Conservation (phyloP, 1,140 invertebrate species). For the Mycetomoellerius zeteki region DNA sequence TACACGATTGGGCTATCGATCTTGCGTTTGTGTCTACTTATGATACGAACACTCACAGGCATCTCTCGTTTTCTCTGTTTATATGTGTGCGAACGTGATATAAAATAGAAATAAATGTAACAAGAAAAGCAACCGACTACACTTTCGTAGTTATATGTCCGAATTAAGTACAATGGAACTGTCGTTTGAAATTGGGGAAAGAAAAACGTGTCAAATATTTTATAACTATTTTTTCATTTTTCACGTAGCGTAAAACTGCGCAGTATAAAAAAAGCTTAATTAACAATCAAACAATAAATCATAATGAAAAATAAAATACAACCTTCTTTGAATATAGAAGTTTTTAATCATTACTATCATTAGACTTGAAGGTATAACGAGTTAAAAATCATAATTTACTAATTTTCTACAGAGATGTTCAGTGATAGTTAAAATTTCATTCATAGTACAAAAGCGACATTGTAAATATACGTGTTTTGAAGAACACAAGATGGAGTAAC, state of each 20-base stretch:
- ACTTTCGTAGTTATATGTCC: neutral
- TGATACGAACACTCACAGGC: slow-evolving; percentile 4
- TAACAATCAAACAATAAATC: neutral
- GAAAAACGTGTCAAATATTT: neutral
- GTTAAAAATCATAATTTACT: neutral
- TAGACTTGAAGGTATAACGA: neutral
- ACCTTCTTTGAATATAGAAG: neutral
- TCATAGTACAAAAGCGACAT: neutral
- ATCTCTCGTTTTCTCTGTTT: neutral
- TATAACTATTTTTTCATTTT: neutral
- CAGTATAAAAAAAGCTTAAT: neutral
- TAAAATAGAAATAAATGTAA: neutral
- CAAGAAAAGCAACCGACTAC: neutral
- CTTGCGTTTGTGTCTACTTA: slow-evolving; percentile 36
- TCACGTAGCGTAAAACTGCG: neutral
- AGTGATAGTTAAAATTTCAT: neutral
- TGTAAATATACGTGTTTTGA: neutral
- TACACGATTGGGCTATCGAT: slow-evolving; percentile 58
- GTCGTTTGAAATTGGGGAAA: neutral
- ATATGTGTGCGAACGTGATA: neutral
- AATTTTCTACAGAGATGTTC: neutral
- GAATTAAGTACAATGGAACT: slow-evolving; percentile 12
- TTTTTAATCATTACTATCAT: neutral
- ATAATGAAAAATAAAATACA: neutral
- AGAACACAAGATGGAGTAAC: neutral